Evolutionary conservation across 1,140 invertebrate genomes (phyloP), one percentile per base, ranked within the genome.

Genomic region (Papilio dardanus): DNA sequence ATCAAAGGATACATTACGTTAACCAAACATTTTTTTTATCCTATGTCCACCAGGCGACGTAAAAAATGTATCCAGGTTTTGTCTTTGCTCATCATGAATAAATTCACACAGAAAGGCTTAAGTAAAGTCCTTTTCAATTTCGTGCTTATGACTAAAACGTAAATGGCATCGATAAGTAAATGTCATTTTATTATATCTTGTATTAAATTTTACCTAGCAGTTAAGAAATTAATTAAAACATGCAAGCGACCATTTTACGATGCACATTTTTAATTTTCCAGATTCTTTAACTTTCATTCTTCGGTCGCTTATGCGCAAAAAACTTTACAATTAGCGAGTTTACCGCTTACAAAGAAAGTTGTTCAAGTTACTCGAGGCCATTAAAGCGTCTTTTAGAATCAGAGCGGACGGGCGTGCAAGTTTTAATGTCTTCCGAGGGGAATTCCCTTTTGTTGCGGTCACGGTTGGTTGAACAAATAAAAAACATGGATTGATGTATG

Each of bases 291-390:
- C 42, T 62, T 74, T 78, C 77, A 42, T 40, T 65, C 40, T 65
- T 76, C 68, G n/a, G n/a, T 10, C 14, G 66, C 74, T 77, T 81
- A 79, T 79, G 76, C 74, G 65, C 69, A 58, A 75, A 82, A 88
- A 88, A 73, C 85, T 87, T 87, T 79, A 83, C 85, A 87, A 88
- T 88, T 88, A 88, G 82, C 79, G 77, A 83, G 82, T 86, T 88
- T 80, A 80, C 78, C 78, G 82, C 82, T 84, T 84, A 81, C 76
- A 80, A 81, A 80, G 83, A 83, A 83, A 86, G 81, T 81, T 83
- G 65, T 62, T 71, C n/a, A 85, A 85, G 74, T 87, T 84, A 75
- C 81, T 79, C 81, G 62, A 50, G 82, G 75, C 85, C 82, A 86
- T 87, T 88, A 86, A 83, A 84, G 71, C 76, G 81, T 86, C 83